Conservation (phyloP, 1,140 invertebrate genomes). For the Xylocopa sonorina region DNA sequence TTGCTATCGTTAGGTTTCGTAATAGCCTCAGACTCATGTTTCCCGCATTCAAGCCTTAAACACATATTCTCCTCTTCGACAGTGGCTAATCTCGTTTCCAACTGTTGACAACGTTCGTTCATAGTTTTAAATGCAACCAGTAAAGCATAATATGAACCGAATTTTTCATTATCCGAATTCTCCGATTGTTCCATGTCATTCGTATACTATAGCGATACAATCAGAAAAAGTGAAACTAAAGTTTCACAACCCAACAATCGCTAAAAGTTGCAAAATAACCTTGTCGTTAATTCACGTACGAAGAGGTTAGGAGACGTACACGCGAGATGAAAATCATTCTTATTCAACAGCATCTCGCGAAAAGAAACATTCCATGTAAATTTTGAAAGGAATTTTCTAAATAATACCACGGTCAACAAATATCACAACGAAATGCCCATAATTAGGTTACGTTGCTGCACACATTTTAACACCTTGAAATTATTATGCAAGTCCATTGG, state of each 20-base stretch:
- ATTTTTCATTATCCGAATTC: slow-evolving; percentile 65
- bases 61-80: slow-evolving; percentile 89
- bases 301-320: neutral
- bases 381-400: neutral
- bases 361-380: neutral
- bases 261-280: neutral
- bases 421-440: neutral
- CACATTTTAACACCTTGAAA: neutral
- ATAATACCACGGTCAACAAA: neutral
- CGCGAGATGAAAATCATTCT: neutral
- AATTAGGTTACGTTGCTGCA: slow-evolving; percentile 17
- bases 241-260: slow-evolving; percentile 2
- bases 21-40: slow-evolving; percentile 62
- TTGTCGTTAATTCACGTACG: neutral
- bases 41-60: slow-evolving; percentile 83
- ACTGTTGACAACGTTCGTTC: slow-evolving; percentile 88
- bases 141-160: slow-evolving; percentile 84
- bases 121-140: slow-evolving; percentile 90
- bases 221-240: slow-evolving; percentile 17
- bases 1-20: slow-evolving; percentile 47
- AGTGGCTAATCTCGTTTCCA: slow-evolving; percentile 86
- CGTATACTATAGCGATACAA: slow-evolving; percentile 5
- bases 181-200: slow-evolving; percentile 42
- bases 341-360: neutral
- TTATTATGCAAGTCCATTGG: neutral